Conservation (phyloP, 2,797 vertebrate species). For the Enteromius radiatus region DNA sequence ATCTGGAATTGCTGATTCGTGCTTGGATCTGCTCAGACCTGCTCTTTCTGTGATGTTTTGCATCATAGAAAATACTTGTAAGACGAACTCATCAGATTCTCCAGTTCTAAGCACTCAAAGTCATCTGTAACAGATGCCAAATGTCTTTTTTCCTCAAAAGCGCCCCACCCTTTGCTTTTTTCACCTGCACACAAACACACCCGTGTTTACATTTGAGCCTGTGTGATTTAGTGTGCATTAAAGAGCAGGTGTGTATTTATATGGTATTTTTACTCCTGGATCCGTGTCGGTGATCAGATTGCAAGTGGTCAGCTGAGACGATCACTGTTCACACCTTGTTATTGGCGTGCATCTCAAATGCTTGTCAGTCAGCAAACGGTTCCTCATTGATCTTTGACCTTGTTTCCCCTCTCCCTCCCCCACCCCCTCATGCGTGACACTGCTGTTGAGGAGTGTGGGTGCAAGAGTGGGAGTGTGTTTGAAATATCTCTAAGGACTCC, state of each 20-base stretch:
- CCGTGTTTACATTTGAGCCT: conserved; percentile 32
- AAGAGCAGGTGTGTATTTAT: conserved; percentile 5
- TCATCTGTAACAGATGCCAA: conserved; percentile 1
- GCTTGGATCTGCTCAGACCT: conserved; percentile 34
- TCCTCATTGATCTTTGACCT: conserved; percentile 1
- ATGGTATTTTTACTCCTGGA: neutral
- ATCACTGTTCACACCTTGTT: neutral
- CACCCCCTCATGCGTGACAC: neutral
- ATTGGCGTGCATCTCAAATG: neutral
- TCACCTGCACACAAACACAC: conserved; percentile 33
- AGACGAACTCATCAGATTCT: conserved; percentile 24
- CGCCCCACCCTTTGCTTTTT: conserved; percentile 2
- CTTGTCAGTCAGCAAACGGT: conserved; percentile 2
- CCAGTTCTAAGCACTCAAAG: neutral
- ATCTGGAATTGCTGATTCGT: neutral
- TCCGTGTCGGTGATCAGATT: neutral
- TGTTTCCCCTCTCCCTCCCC: neutral
- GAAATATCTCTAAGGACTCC: conserved; percentile 48
- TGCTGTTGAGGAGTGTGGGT: conserved; percentile 3
- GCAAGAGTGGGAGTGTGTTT: neutral
- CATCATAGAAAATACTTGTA: conserved; percentile 32
- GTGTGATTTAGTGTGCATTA: conserved; percentile 1
- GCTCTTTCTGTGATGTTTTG: conserved; percentile 16
- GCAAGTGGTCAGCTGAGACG: neutral
- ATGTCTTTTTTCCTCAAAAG: conserved; percentile 25